Evolutionary conservation across 1,140 invertebrate species (phyloP).

Genomic region (Apocrypta bakeri): DNA sequence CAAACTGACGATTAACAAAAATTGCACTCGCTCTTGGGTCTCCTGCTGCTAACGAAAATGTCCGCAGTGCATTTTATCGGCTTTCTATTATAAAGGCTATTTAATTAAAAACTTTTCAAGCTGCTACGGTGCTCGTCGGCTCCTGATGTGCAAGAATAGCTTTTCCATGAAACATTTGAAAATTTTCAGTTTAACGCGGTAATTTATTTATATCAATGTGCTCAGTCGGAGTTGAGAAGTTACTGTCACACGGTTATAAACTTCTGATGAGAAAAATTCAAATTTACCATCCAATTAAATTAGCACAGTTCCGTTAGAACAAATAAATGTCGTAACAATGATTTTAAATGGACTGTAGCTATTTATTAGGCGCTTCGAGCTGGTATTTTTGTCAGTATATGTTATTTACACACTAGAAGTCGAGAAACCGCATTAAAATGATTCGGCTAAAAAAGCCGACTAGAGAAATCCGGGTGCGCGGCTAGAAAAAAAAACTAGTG

Average conservation of each 20-base stretch:
- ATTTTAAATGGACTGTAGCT: neutral
- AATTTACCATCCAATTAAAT: neutral
- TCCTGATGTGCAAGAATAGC: neutral
- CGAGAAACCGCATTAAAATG: neutral
- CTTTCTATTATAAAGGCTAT: constrained; percentile 6
- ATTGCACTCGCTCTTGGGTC: neutral
- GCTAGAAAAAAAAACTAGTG: neutral
- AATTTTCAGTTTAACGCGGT: neutral
- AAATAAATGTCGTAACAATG: no score
- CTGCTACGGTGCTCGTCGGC: neutral
- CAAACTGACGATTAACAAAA: constrained; percentile 47
- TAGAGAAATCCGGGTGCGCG: neutral
- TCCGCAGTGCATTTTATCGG: constrained; percentile 12
- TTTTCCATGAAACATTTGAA: neutral
- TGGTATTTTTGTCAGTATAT: no score
- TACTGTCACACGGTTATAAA: neutral
- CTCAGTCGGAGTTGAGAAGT: neutral
- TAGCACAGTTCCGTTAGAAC: neutral
- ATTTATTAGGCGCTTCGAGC: no score
- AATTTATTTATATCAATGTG: constrained; percentile 2
- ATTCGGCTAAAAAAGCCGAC: neutral
- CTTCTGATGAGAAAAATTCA: neutral
- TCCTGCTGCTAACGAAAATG: constrained; percentile 8
- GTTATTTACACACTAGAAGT: no score
- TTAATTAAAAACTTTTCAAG: constrained; percentile 35